These are phyloP conservation scores for Drosophila buzzatii DNA, from an alignment of 2,888 invertebrate genomes.

Conservation along the genomic window DNA sequence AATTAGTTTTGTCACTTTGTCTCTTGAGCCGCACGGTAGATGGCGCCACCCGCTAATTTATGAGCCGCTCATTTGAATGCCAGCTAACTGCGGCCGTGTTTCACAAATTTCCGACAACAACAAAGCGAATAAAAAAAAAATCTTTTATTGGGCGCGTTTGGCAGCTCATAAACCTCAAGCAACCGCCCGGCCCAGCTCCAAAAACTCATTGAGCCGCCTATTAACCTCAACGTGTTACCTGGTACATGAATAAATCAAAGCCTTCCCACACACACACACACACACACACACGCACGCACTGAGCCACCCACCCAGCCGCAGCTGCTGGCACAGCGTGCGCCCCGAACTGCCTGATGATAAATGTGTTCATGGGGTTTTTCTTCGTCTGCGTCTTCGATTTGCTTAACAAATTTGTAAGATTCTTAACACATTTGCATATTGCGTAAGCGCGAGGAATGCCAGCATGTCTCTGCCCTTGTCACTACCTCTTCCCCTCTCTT, in stretches of 20 bases:
- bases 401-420: constrained; percentile 81
- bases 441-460: constrained; percentile 59
- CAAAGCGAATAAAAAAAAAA: constrained; percentile 22
- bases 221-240: constrained; percentile 74
- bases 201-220: constrained; percentile 65
- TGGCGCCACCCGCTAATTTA: constrained; percentile 52
- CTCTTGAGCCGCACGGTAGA: constrained; percentile 22
- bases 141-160: constrained; percentile 58
- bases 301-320: neutral
- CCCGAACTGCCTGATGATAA: constrained; percentile 60
- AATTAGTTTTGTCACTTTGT: neutral
- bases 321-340: neutral
- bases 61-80: constrained; percentile 29
- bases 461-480: constrained; percentile 1
- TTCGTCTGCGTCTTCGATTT: constrained; percentile 73
- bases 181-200: constrained; percentile 10
- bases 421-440: constrained; percentile 81
- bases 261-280: constrained; percentile 42
- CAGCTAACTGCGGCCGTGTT: constrained; percentile 39
- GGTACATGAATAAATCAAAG: constrained; percentile 77
- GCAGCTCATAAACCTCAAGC: constrained; percentile 56
- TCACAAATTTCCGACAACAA: constrained; percentile 23
- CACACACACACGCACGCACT: neutral
- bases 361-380: constrained; percentile 52
- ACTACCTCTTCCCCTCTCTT: neutral